Percentiles rank a stretch among this genome's conserved stretches.
Conservation (phyloP, 2,797 vertebrate genomes). For the Catamblyrhynchus diadema region DNA sequence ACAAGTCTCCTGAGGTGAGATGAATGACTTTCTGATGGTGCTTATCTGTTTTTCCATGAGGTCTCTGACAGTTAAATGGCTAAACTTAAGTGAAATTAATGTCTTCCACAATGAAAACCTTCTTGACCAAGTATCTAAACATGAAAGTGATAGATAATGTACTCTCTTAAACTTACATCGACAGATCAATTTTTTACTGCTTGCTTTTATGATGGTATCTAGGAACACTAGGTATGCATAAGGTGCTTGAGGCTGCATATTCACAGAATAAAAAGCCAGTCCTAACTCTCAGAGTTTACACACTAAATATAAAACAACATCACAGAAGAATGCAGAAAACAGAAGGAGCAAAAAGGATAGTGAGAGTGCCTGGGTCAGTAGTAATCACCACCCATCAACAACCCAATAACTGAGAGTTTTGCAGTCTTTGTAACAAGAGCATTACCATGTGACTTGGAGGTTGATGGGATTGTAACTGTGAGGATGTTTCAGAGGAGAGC, state of each 20-base stretch:
- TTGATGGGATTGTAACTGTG: background rate
- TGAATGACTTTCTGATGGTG: background rate
- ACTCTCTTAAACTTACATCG: background rate
- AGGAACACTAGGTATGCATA: background rate
- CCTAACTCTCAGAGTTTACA: background rate
- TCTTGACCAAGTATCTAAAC: background rate
- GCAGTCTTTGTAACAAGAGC: background rate
- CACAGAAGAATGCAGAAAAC: background rate
- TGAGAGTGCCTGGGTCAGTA: background rate
- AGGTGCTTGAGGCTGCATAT: background rate
- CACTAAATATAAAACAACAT: background rate
- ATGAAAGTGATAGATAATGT: background rate
- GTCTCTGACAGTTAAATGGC: background rate
- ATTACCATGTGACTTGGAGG: background rate
- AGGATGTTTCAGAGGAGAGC: background rate
- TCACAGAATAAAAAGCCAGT: background rate
- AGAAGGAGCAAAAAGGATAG: background rate
- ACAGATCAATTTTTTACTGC: background rate
- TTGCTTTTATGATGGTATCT: background rate
- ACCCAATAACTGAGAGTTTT: background rate
- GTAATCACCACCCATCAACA: background rate
- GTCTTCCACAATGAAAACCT: background rate
- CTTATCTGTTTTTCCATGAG: background rate
- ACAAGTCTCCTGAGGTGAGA: background rate
- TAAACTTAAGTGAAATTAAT: background rate